Conservation (phyloP, 2,888 invertebrate genomes). For the Erannis defoliaria region DNA sequence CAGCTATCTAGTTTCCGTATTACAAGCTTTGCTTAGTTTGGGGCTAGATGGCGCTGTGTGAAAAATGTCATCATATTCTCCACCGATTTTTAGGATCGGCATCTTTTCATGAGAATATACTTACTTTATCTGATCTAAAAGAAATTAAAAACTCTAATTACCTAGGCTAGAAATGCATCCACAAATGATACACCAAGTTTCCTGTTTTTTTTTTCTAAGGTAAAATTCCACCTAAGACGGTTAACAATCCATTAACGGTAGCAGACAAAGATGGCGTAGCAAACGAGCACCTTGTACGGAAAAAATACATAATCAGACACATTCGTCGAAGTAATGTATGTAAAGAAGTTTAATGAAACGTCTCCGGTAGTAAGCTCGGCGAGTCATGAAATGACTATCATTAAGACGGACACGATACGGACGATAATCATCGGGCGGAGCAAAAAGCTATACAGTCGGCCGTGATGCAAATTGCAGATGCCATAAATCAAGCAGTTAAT, state of each 20-base stretch:
- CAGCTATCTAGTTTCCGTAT: too few species aligned
- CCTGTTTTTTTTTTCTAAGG: too few species aligned
- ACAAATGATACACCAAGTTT: conserved; percentile 32
- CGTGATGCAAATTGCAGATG: conserved; percentile 84
- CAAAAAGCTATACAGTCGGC: conserved; percentile 81
- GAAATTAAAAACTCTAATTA: too few species aligned
- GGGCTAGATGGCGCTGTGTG: too few species aligned
- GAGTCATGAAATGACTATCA: conserved; percentile 85
- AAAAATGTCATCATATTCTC: too few species aligned
- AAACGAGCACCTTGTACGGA: conserved; percentile 68
- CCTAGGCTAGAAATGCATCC: neutral
- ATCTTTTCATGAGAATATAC: too few species aligned
- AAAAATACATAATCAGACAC: conserved; percentile 79
- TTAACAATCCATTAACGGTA: conserved; percentile 77
- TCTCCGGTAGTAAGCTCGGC: conserved; percentile 78
- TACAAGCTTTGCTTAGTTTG: too few species aligned
- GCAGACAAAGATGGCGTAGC: conserved; percentile 68
- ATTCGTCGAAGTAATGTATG: conserved; percentile 82
- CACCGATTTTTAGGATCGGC: too few species aligned
- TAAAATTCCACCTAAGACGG: conserved; percentile 52
- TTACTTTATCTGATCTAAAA: too few species aligned
- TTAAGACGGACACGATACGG: conserved; percentile 84
- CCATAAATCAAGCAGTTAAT: conserved; percentile 85
- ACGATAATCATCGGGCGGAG: conserved; percentile 82
- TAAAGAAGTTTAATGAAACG: conserved; percentile 84